Evolutionary conservation across 1,140 invertebrate genomes (phyloP).

Genomic region (Drosophila orena): DNA sequence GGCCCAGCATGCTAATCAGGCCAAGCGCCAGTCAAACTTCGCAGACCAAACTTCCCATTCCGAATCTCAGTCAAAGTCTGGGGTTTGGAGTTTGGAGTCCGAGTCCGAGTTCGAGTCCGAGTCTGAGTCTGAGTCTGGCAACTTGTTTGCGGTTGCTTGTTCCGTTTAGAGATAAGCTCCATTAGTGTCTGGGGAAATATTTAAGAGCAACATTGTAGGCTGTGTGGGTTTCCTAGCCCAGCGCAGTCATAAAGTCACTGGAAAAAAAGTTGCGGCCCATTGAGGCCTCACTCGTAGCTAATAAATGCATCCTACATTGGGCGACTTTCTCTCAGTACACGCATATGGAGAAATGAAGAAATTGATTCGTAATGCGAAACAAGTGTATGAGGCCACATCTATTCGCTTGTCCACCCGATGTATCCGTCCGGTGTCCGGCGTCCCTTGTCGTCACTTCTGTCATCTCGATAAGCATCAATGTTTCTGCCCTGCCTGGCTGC

Average conservation of each 20-base stretch:
- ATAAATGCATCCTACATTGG: too few relatives aligned
- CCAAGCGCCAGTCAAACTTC: conserved; percentile 63
- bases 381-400: conserved; percentile 31
- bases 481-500: conserved; percentile 63
- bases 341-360: conserved; percentile 68
- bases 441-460: conserved; percentile 70
- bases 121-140: conserved; percentile 26
- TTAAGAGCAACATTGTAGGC: conserved; percentile 69
- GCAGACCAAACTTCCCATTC: conserved; percentile 8
- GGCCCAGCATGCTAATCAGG: conserved; percentile 75
- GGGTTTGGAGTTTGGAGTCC: conserved; percentile 11
- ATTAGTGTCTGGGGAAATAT: conserved; percentile 83
- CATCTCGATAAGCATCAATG: conserved; percentile 84
- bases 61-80: conserved; percentile 22
- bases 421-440: conserved; percentile 6
- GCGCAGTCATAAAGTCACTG: conserved; percentile 30
- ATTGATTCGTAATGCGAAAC: conserved; percentile 69
- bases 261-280: not conserved
- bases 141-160: conserved; percentile 84
- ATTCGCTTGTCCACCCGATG: conserved; percentile 22
- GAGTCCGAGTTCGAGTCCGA: conserved; percentile 12
- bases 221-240: conserved; percentile 34
- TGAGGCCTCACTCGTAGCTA: too few relatives aligned
- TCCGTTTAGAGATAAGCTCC: conserved; percentile 84
- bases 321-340: conserved; percentile 11